phyloP scores from a whole-genome alignment of 2,113 vertebrate species.

The Bubo blakistoni region DNA sequence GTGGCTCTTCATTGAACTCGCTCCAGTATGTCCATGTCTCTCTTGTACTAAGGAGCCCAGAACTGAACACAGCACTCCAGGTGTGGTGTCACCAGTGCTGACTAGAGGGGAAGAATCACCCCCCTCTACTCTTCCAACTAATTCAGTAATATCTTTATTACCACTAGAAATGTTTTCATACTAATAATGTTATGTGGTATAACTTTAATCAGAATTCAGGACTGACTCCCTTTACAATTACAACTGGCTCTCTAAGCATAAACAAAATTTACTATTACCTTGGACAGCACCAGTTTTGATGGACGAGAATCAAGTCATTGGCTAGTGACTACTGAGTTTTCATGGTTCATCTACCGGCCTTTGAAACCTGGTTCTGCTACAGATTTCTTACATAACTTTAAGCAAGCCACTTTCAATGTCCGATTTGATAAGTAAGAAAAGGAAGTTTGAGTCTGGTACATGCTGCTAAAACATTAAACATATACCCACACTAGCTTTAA shows the following conservation, averaged over 20 bases:
- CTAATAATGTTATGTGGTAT: background rate
- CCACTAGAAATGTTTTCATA: background rate
- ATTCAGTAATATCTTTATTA: background rate
- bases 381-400: background rate
- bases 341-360: background rate
- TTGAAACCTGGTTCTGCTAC: background rate
- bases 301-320: background rate
- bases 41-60: background rate
- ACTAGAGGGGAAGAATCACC: background rate
- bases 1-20: background rate
- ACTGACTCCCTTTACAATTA: background rate
- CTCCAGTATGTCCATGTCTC: background rate
- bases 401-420: background rate
- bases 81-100: background rate
- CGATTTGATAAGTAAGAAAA: background rate
- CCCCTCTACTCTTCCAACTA: background rate
- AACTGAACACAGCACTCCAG: background rate
- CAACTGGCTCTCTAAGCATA: background rate
- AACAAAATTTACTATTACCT: background rate
- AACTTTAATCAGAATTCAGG: background rate
- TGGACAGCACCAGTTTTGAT: conserved; percentile 33
- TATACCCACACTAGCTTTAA: background rate
- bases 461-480: background rate
- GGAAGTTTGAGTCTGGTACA: rapidly evolving
- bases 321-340: background rate